Evolutionary conservation across 2,113 vertebrate genomes (phyloP).

Genomic region (Microcebus murinus): DNA sequence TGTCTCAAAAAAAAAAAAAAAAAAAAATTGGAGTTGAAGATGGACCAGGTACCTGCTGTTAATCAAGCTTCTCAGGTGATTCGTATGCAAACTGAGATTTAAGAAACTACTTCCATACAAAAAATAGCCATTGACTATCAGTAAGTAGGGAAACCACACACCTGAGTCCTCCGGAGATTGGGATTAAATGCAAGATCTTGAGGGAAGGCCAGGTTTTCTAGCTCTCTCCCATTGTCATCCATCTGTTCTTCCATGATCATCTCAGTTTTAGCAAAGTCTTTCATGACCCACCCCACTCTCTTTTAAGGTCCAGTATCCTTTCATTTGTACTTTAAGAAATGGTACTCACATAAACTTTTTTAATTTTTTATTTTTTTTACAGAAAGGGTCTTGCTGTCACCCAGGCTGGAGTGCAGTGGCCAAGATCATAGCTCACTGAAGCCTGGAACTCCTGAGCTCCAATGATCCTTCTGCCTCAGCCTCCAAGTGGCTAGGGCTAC

Average conservation of each 20-base stretch:
- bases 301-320: not conserved
- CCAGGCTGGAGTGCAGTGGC: too few relatives aligned
- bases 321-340: not conserved
- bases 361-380: not conserved
- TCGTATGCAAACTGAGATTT: slow-evolving; percentile 1
- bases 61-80: not conserved
- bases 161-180: not conserved
- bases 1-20: too few relatives aligned
- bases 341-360: not conserved
- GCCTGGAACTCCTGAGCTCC: too few relatives aligned
- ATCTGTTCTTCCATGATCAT: not conserved
- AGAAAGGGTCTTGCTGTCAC: too few relatives aligned
- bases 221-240: not conserved
- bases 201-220: not conserved
- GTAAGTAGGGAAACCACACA: not conserved
- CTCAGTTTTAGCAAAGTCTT: not conserved
- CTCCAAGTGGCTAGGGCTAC: too few relatives aligned
- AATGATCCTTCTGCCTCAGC: too few relatives aligned
- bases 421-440: too few relatives aligned
- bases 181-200: not conserved
- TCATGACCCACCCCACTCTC: not conserved
- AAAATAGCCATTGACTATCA: not conserved
- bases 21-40: not conserved
- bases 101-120: not conserved
- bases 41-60: not conserved